Percentiles rank a stretch among this genome's conserved stretches.
These are phyloP conservation scores for Melanostigma gelatinosum DNA, from an alignment of 2,113 vertebrate species.

Conservation along the genomic window DNA sequence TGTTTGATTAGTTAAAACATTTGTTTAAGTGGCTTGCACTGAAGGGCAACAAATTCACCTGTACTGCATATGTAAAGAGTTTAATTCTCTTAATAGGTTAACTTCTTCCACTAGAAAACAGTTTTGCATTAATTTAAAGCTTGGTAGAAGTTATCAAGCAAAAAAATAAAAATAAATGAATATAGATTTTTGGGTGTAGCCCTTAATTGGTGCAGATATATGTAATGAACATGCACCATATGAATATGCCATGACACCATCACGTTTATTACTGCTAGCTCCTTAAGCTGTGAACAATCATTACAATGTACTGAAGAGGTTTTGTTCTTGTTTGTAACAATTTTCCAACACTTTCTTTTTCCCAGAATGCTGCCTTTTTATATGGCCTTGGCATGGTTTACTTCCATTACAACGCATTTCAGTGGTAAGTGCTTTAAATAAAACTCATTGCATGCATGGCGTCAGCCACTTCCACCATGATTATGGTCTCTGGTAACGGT, in stretches of 20 bases:
- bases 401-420: conserved; percentile 99
- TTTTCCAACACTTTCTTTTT: conserved; percentile 15
- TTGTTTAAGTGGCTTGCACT: background rate
- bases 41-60: background rate
- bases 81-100: background rate
- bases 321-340: background rate
- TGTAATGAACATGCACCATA: background rate
- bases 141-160: background rate
- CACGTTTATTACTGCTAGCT: background rate
- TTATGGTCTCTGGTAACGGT: background rate
- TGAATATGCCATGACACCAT: background rate
- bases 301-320: background rate
- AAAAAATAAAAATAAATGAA: background rate
- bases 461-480: background rate
- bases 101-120: background rate
- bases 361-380: conserved; percentile 99
- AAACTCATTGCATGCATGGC: background rate
- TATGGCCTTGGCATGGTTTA: conserved; percentile 99
- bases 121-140: background rate
- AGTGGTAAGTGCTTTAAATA: conserved; percentile 90
- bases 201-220: background rate
- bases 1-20: background rate
- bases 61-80: background rate
- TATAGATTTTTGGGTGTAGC: background rate
- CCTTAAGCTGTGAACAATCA: background rate